Conservation (phyloP, 2,113 vertebrate species). For the Rhinoptilus africanus region DNA sequence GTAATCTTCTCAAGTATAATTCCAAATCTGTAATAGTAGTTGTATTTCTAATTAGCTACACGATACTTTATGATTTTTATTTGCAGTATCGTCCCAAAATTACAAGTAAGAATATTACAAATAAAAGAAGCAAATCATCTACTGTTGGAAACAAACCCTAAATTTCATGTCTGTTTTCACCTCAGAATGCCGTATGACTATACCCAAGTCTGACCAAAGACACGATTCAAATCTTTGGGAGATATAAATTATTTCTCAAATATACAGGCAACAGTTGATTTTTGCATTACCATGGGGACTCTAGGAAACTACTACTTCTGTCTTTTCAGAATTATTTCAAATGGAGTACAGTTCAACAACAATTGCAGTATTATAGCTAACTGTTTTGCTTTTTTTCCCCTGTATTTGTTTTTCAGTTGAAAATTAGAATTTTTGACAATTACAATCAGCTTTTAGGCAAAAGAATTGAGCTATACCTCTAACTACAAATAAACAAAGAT, state of each 20-base stretch:
- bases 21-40: constrained; percentile 80
- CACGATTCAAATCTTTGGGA: not conserved
- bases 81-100: not conserved
- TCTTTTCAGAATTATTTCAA: not conserved
- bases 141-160: not conserved
- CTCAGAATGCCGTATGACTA: not conserved
- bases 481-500: not conserved
- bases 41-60: not conserved
- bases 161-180: not conserved
- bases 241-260: not conserved
- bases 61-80: not conserved
- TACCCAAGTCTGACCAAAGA: not conserved
- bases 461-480: not conserved
- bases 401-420: not conserved
- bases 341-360: not conserved
- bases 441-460: not conserved
- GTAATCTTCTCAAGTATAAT: constrained; percentile 91
- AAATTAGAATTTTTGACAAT: not conserved
- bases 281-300: not conserved
- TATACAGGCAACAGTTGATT: not conserved
- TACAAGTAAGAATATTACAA: not conserved
- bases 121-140: not conserved
- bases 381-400: not conserved
- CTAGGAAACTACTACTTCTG: not conserved
- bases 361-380: not conserved